These are phyloP conservation scores for Eupleurogrammus muticus DNA, from an alignment of 2,797 vertebrate species.

Conservation along the genomic window DNA sequence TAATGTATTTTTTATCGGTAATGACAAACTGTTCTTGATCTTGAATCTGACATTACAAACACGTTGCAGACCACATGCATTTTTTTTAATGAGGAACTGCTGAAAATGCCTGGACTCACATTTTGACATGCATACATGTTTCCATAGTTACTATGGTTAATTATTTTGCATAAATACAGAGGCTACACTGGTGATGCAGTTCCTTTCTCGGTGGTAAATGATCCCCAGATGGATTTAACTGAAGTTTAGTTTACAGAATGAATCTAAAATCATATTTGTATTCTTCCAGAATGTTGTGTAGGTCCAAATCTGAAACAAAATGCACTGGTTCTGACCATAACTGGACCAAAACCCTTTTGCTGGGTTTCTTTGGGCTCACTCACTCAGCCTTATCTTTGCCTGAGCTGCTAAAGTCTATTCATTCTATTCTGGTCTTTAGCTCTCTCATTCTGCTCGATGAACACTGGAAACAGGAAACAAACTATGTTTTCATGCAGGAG, in stretches of 20 bases:
- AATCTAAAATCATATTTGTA: not conserved
- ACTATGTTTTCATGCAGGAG: not conserved
- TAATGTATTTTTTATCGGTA: not conserved
- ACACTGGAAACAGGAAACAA: constrained; percentile 6
- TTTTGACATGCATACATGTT: constrained; percentile 3
- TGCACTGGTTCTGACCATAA: not conserved
- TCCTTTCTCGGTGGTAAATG: not conserved
- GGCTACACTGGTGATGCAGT: not conserved
- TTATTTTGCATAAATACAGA: constrained; percentile 1
- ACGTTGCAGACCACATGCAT: not conserved
- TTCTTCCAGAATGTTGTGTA: not conserved
- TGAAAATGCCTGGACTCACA: not conserved
- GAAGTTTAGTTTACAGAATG: not conserved
- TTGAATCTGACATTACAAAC: not conserved
- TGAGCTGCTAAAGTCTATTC: not conserved
- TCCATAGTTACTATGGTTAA: constrained; percentile 22
- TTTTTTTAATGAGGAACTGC: constrained; percentile 1
- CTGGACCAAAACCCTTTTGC: too few relatives aligned
- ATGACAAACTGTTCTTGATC: not conserved
- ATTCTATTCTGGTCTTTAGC: constrained; percentile 2
- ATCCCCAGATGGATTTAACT: not conserved
- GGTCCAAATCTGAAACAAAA: not conserved
- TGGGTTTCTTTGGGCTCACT: not conserved
- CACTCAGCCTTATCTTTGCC: not conserved
- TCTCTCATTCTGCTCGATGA: not conserved